Base-by-base conservation (phyloP, 1,140 invertebrate species). In the Drosophila pseudoananassae region DNA sequence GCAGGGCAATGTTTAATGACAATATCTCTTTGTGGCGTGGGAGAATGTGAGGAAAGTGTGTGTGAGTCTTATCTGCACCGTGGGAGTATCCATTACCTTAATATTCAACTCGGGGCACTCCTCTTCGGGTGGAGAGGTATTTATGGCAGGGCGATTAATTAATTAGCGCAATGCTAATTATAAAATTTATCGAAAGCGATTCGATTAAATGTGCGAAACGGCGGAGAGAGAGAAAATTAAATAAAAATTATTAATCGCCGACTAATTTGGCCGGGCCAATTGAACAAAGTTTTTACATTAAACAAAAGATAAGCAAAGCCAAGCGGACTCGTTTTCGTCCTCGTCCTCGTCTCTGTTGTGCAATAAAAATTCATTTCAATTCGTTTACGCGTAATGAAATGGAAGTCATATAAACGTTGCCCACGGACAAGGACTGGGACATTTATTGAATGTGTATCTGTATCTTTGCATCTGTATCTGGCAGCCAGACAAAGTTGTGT, bases 301-400 rank as follows among this genome's bases (percentile, higher is more conserved):
- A 84, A 81, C 74, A 78, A 84, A 71, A 79, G 75, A 83, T 78
- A 78, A 83, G 64, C 17, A 10, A 20, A 61, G 29, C 57, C 27
- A 65, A 20, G 20, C 57, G 49, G 46, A 27, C 25, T 36, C 33
- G 3, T 12, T 7, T 2, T 33, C 31, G 8, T n/a, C 33, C 9
- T 36, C 33, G 9, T 36, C 33, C 3, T 36, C 33, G 58, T 43
- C 71, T 69, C 70, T 77, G 69, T 88, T 89, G 81, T 56, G 80
- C 69, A 81, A 90, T 90, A 89, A 90, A 89, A 85, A 90, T 85
- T 90, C 77, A 90, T 90, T 89, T 89, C 80, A 88, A 85, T 89
- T 89, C 80, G 76, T 90, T 90, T 81, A 84, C 77, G 76, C 80
- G 79, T 84, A 88, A 88, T 89, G 84, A 84, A 84, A 89, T 88